Evolutionary conservation across 2,888 invertebrate genomes (phyloP), one percentile per base, ranked within the genome.

Genomic region (Tinea trinotella): DNA sequence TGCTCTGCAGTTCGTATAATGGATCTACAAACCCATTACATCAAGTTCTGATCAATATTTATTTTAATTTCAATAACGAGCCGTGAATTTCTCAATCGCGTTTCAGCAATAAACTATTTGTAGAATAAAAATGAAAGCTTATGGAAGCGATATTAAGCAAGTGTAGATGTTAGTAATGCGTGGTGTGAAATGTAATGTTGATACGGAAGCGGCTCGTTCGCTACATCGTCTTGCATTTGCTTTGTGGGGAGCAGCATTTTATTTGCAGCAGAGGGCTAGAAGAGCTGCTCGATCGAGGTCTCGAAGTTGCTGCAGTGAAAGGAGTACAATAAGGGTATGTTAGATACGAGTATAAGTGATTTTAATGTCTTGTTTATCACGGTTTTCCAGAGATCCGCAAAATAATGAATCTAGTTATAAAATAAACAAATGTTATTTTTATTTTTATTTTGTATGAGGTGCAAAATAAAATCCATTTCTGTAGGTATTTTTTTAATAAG

Each of bases 191-290:
- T 62, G 64, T 63, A 64, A 64, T 57, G 63, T 62, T 54, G 78
- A 79, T 56, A 77, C 76, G 62, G 88, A 89, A 50, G 88, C 89
- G 9, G 88, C 88, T 60, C 88, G 89, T 56, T 82, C 91, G 61
- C 79, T 92, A 58, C 91, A 92, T 64, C 87, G 91, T 56, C 88
- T 93, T 30, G 92, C 92, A 35, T 92, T 92, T 66, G 91, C 92
- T 22, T 84, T 93, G 57, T 92, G 92, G 92, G 90, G 92, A 61
- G 91, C 90, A 54, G 91, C 92, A 44, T 89, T 92, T 68, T 89
- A 91, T 67, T 87, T 92, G 60, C 91, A 92, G 71, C 22, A 18
- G 7, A 18, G 50, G 20, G 5, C 12, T 9, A 12, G 12, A 24
- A n/a, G 50, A 13, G 22, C 50, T 24, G 5, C 50, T 12, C 22